These are phyloP conservation scores for Botia kubotai DNA, from an alignment of 2,797 vertebrate species.

Conservation along the genomic window DNA sequence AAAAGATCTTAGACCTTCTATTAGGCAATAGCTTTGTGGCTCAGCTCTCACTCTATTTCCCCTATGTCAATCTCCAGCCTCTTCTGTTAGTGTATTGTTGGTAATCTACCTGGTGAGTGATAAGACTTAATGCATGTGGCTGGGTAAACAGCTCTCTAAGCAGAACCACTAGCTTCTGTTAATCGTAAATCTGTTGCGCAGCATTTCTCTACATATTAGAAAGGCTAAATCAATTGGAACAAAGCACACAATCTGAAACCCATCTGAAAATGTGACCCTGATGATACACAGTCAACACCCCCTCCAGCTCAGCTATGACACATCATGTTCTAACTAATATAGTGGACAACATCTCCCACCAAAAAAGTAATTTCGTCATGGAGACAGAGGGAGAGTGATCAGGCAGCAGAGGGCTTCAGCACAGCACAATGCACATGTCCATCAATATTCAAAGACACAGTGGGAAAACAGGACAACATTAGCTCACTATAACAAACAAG, in stretches of 20 bases:
- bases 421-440: background rate
- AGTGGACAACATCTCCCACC: background rate
- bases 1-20: background rate
- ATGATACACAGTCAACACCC: background rate
- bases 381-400: slow-evolving; percentile 8
- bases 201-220: background rate
- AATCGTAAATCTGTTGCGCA: background rate
- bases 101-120: background rate
- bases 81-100: background rate
- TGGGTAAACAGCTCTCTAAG: background rate
- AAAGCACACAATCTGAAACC: background rate
- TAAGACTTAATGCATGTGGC: background rate
- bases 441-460: slow-evolving; percentile 13
- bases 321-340: background rate
- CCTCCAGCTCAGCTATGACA: background rate
- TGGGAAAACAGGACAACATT: background rate
- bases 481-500: background rate
- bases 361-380: background rate
- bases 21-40: background rate
- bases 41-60: background rate
- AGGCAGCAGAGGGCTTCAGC: background rate
- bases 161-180: background rate
- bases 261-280: background rate
- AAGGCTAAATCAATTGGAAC: background rate
- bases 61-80: background rate